Base-by-base conservation (phyloP, 2,797 vertebrate genomes). In the Synanceia verrucosa region DNA sequence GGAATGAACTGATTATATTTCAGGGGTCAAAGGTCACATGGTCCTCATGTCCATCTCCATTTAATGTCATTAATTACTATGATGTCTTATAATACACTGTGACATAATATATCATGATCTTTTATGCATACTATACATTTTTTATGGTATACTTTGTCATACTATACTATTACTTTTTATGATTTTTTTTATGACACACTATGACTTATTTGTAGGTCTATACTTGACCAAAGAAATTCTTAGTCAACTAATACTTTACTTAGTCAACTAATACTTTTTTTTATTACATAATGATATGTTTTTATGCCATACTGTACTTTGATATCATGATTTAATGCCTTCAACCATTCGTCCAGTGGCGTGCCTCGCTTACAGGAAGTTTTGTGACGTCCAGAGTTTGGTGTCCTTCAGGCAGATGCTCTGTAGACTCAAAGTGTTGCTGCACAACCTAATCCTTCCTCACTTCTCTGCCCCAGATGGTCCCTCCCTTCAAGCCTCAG, bases 401-500 rank as follows among this genome's bases (percentile, higher is more conserved):
- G 26, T 11, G 41, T 21, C 41, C 21, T 13, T 47, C 1, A 39
- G 18, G 37, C 37, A 39, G 16, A 6, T 1, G n/a, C 16, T 52
- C 28, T 33, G 29, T 8, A n/a, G 26, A 28, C 10, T 10, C 26
- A 16, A 31, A n/a, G 51, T 33, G 18, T 53, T 21, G 13, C 21
- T 52, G 50, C 33, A 4, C 11, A 8, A 21, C 47, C 33, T 70
- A 53, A 65, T 29, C 65, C 57, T 60, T 57, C 62, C 21, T 59
- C 36, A 5, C 59, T 4, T 68, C 65, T 71, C 23, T 33, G 7
- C 34, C 62, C 28, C 86, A 99, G 97, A 94, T 99, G 92, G 92
- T 96, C 87, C 97, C 97, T 92, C 96, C 97, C 73, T 99, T 99
- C 94, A 98, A 97, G 94, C 97, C 97, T 94, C 97, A 98, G 95